Percentiles rank a stretch among this genome's conserved stretches.
Evolutionary conservation across 2,797 vertebrate species (phyloP).

Genomic region (Notamacropus eugenii): DNA sequence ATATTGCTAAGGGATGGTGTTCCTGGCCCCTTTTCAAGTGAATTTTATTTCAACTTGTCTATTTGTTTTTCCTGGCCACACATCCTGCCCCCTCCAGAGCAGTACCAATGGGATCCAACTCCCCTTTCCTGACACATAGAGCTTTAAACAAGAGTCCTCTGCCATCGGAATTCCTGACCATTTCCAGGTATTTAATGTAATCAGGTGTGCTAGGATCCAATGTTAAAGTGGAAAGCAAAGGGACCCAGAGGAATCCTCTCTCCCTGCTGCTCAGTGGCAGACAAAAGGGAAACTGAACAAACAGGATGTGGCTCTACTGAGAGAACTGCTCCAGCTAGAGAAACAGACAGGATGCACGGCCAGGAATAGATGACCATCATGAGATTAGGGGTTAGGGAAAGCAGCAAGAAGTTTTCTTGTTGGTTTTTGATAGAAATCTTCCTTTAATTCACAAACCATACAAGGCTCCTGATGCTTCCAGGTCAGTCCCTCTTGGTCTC

Average conservation of each 20-base stretch:
- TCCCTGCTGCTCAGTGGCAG: conserved; percentile 73
- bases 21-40: conserved; percentile 76
- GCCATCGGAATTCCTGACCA: conserved; percentile 87
- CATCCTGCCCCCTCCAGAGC: conserved; percentile 82
- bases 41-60: conserved; percentile 81
- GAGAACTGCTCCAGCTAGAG: conserved; percentile 68
- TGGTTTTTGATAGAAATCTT: conserved; percentile 10
- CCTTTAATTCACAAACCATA: not conserved
- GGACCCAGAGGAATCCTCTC: conserved; percentile 80
- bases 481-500: not conserved
- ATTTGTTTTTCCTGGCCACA: conserved; percentile 84
- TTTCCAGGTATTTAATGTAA: conserved; percentile 86
- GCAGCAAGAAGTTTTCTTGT: not conserved
- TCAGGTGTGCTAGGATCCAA: conserved; percentile 82
- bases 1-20: conserved; percentile 66
- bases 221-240: conserved; percentile 84
- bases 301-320: conserved; percentile 83
- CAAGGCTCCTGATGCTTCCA: not conserved
- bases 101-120: conserved; percentile 79
- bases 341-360: conserved; percentile 68
- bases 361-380: conserved; percentile 47
- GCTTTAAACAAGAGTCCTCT: conserved; percentile 84
- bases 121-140: conserved; percentile 83
- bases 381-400: conserved; percentile 3
- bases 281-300: conserved; percentile 84